Evolutionary conservation across 2,888 invertebrate species (phyloP), one percentile per base, ranked within the genome.

Genomic region (Empis stercorea): DNA sequence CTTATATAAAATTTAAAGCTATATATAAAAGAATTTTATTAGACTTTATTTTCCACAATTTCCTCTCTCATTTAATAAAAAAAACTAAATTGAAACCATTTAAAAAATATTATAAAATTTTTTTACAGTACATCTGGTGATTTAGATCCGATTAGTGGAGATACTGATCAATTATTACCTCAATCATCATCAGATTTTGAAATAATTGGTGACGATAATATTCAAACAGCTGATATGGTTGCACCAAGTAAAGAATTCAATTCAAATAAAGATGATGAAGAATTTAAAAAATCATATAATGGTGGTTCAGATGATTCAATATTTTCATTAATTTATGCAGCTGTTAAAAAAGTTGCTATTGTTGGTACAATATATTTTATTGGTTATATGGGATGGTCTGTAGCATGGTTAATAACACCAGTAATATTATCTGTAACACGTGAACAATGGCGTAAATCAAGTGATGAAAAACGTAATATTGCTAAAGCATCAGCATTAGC

Each of bases 321-420:
- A 47, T 60, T 79, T 45, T 73, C 78, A 20, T 65, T 79, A 52
- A 68, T 81, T 45, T 80, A 79, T 57, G 73, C 75, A 57, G 74
- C 78, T 52, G 72, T 75, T 30, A 83, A 83, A 64, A 82, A 82
- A 70, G 76, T 82, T 41, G 77, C 80, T 45, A 73, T 85, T 46
- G 82, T 86, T 23, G 85, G 86, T 20, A 71, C 78, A 10, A 81
- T 87, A 40, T 89, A 88, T 70, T 66, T 86, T 45, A 79, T 84
- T 44, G 88, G 88, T 2, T 88, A 87, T 61, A 82, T 87, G 81
- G 82, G 87, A 64, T 84, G 89, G 78, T 67, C 66, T 11, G 65
- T 66, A 39, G 91, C 87, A 42, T 94, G 94, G 94, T 75, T 94
- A 17, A 76, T 93, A 52, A 61, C 65, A 0, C 92, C 91, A 0